Evolutionary conservation across 2,888 invertebrate genomes (phyloP), one percentile per base, ranked within the genome.

Genomic region (Candidula unifasciata): DNA sequence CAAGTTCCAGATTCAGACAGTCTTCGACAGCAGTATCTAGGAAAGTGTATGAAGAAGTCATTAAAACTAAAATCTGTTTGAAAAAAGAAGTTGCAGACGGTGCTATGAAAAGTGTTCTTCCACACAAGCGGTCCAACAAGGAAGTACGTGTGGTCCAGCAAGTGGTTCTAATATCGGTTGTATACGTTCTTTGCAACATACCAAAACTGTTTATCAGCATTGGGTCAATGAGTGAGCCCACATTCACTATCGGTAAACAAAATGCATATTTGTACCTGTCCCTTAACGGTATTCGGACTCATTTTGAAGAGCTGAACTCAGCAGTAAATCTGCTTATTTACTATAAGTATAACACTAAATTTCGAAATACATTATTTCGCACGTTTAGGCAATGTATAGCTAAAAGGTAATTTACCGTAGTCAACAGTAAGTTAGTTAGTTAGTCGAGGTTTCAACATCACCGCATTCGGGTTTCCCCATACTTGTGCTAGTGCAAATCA

Each of bases 1-100:
- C 33, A n/a, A 30, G 57, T 44, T 37, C 30, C 30, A 80, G 35
- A 71, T 80, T 80, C 57, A n/a, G 80, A 27, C 71, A 80, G 54
- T 13, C 37, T 5, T 60, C 78, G 64, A 60, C 78, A 10, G n/a
- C 16, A 35, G 18, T 18, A 1, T n/a, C 27, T 66, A 13, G 66
- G 3, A 27, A 27, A 13, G n/a, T 66, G 10, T 5, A 27, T 27
- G 21, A 35, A 18, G 2, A 13, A 52, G n/a, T 27, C 2, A n/a
- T 6, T 8, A 6, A n/a, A 44, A n/a, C 18, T 1, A 0, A 6
- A n/a, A 3, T n/a, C 13, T n/a, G n/a, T 8, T n/a, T n/a, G 13
- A 10, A n/a, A 0, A n/a, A 27, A n/a, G 8, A 44, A 73, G 24
- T 44, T 3, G 13, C 69, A 35, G 24, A 16, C 18, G 2, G 13